Evolutionary conservation across 2,113 vertebrate genomes (phyloP).

Genomic region (Phylloscopus trochilus): DNA sequence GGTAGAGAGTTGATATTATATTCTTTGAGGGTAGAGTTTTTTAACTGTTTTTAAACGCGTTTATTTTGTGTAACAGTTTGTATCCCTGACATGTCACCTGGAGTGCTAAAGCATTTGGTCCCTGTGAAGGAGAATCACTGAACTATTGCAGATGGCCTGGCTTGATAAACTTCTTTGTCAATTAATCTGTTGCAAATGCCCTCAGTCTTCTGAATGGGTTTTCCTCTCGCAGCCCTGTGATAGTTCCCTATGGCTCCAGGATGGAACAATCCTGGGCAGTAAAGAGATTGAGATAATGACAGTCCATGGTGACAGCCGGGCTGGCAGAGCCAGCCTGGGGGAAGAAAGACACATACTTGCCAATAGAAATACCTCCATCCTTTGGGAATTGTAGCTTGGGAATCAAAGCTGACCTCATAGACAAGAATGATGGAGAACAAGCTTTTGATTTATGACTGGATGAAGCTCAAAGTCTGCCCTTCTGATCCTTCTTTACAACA

Average conservation of each 20-base stretch:
- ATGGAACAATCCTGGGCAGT: constrained; percentile 64
- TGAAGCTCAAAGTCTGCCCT: constrained; percentile 67
- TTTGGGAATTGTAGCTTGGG: constrained; percentile 63
- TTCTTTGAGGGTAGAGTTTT: not conserved
- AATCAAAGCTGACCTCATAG: constrained; percentile 67
- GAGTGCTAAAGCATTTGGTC: constrained; percentile 11
- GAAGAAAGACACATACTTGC: constrained; percentile 55
- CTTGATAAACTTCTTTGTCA: constrained; percentile 64
- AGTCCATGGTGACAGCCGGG: constrained; percentile 64
- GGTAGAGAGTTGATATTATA: not conserved
- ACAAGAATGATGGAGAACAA: constrained; percentile 57
- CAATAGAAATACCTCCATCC: constrained; percentile 59
- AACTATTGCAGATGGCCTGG: constrained; percentile 30
- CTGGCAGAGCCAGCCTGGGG: constrained; percentile 58
- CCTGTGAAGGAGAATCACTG: not conserved
- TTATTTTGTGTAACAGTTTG: not conserved
- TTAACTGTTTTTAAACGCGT: not conserved
- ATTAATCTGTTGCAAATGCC: constrained; percentile 48
- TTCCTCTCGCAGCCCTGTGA: constrained; percentile 38
- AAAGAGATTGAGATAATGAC: constrained; percentile 69
- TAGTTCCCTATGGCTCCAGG: constrained; percentile 44
- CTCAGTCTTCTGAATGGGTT: not conserved
- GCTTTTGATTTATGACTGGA: constrained; percentile 68
- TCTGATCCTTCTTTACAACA: constrained; percentile 69
- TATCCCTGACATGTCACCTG: not conserved